These are phyloP conservation scores for Malthinus seriepunctatus DNA, from an alignment of 2,888 invertebrate genomes.

Conservation along the genomic window DNA sequence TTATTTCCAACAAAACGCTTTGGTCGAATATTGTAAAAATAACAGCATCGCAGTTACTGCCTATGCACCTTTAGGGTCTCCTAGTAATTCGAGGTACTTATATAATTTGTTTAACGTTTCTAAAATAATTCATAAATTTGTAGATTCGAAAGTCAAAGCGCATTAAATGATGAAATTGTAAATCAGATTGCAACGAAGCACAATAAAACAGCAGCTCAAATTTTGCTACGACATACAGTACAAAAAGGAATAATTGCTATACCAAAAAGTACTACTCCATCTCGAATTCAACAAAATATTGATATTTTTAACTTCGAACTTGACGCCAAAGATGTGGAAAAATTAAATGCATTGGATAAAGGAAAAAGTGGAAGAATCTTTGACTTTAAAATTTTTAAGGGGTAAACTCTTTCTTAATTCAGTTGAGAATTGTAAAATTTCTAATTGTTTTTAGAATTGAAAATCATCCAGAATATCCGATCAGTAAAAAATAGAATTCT, in stretches of 20 bases:
- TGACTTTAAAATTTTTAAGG: no score
- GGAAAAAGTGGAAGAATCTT: conserved; percentile 64
- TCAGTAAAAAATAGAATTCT: no score
- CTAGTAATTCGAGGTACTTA: conserved; percentile 58
- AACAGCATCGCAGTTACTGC: conserved; percentile 55
- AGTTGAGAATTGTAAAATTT: no score
- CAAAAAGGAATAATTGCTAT: conserved; percentile 76
- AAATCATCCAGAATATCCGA: no score
- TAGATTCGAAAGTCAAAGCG: conserved; percentile 55
- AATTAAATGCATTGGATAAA: conserved; percentile 65
- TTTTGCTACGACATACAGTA: conserved; percentile 69
- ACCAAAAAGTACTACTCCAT: conserved; percentile 80
- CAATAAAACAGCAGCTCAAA: conserved; percentile 74
- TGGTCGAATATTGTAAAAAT: conserved; percentile 50
- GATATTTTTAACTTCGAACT: conserved; percentile 75
- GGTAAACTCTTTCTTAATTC: no score
- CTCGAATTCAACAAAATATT: conserved; percentile 75
- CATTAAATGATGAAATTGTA: conserved; percentile 66
- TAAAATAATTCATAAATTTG: neutral
- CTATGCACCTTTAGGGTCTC: conserved; percentile 78
- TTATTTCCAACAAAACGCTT: conserved; percentile 57
- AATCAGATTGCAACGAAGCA: conserved; percentile 55
- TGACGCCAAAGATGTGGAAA: conserved; percentile 62
- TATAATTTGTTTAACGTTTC: conserved; percentile 40
- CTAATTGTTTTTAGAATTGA: no score